Evolutionary conservation across 2,888 invertebrate genomes (phyloP).

Genomic region (Chloromyia formosa): DNA sequence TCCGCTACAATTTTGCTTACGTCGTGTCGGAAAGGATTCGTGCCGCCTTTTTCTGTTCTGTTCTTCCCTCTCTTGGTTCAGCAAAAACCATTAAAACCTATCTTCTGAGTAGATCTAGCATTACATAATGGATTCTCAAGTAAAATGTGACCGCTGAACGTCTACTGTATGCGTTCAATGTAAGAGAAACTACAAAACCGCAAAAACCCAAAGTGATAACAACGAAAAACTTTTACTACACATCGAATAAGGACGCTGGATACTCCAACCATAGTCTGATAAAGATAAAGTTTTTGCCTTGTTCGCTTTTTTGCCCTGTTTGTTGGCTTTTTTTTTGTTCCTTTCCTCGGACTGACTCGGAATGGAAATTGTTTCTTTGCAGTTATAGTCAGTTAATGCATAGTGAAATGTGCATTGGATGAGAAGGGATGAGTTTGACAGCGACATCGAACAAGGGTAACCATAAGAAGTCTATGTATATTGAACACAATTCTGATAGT

Average conservation of each 20-base stretch:
- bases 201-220: constrained; percentile 27
- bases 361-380: background rate
- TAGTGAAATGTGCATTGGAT: no score
- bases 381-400: no score
- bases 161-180: background rate
- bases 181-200: constrained; percentile 24
- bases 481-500: no score
- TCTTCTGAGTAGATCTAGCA: background rate
- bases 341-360: background rate
- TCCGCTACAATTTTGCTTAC: no score
- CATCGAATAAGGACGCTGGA: background rate
- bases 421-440: no score
- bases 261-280: no score
- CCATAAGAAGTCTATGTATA: no score
- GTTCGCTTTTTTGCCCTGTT: background rate
- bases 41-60: no score
- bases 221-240: constrained; percentile 32
- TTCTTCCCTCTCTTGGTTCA: no score
- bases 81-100: background rate
- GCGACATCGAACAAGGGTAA: no score
- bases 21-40: no score
- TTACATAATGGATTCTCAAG: background rate
- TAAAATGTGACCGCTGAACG: constrained; percentile 13
- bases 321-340: no score
- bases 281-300: constrained; percentile 14